Evolutionary conservation across 2,113 vertebrate species (phyloP).

Genomic region (Ophthalmolycus amberensis): DNA sequence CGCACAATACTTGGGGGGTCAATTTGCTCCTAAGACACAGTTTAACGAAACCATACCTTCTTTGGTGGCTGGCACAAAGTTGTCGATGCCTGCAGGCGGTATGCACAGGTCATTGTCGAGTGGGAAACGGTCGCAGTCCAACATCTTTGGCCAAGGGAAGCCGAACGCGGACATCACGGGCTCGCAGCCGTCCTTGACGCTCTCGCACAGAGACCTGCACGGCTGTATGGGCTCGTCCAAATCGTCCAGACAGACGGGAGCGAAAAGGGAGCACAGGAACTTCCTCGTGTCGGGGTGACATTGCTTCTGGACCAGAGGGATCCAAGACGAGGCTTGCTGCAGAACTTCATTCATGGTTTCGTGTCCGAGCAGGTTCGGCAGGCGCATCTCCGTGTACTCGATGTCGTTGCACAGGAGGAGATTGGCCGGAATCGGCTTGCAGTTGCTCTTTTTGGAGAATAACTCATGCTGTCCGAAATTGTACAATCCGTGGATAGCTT

Average conservation of each 20-base stretch:
- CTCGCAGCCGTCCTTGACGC: constrained; percentile 92
- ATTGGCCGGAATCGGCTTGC: constrained; percentile 92
- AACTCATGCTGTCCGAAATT: constrained; percentile 90
- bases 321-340: constrained; percentile 97
- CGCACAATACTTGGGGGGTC: background rate
- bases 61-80: constrained; percentile 86
- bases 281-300: constrained; percentile 97
- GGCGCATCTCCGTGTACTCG: constrained; percentile 95
- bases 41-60: constrained; percentile 84
- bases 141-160: constrained; percentile 98
- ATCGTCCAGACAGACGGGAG: constrained; percentile 95
- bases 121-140: constrained; percentile 94
- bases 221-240: constrained; percentile 96
- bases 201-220: constrained; percentile 94
- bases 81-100: constrained; percentile 89
- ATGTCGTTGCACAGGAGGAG: constrained; percentile 94
- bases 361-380: constrained; percentile 97
- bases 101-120: constrained; percentile 97
- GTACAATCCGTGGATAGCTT: constrained; percentile 88
- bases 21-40: background rate
- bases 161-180: constrained; percentile 98
- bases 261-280: constrained; percentile 98
- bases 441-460: constrained; percentile 92
- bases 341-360: constrained; percentile 96
- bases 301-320: constrained; percentile 96